These are phyloP conservation scores for Lates calcarifer DNA, from an alignment of 2,113 vertebrate genomes.

Conservation along the genomic window DNA sequence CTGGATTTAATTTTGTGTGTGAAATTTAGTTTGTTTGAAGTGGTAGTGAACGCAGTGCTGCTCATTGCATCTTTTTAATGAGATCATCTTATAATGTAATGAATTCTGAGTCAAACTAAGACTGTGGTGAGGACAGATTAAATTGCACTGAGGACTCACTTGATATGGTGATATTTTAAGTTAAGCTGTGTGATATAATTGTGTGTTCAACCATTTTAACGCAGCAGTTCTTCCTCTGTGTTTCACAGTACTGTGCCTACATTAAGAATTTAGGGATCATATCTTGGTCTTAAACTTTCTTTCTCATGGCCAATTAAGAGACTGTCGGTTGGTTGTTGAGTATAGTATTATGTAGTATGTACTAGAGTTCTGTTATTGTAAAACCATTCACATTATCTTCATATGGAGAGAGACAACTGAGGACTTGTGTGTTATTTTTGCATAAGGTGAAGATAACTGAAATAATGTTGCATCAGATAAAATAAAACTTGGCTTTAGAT, in stretches of 20 bases:
- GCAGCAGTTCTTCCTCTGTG: neutral
- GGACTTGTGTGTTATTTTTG: neutral
- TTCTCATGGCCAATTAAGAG: neutral
- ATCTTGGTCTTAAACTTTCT: neutral
- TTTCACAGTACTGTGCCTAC: neutral
- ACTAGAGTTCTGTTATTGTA: neutral
- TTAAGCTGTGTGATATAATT: conserved; percentile 3
- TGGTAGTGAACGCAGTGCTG: neutral
- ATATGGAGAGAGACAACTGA: neutral
- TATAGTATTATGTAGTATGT: neutral
- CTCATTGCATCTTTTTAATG: conserved; percentile 33
- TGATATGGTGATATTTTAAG: neutral
- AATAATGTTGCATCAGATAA: neutral
- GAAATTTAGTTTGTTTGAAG: conserved; percentile 42
- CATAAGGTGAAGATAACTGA: neutral
- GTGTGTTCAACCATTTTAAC: neutral
- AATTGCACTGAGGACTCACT: conserved; percentile 1
- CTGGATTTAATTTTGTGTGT: conserved; percentile 32
- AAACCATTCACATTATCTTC: neutral
- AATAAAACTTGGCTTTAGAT: neutral
- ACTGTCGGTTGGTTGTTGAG: neutral
- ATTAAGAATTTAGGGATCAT: neutral
- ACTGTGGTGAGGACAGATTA: neutral
- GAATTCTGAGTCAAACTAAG: conserved; percentile 28
- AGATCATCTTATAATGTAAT: conserved; percentile 32